Conservation (phyloP, 2,797 vertebrate genomes). For the Chromis chromis region DNA sequence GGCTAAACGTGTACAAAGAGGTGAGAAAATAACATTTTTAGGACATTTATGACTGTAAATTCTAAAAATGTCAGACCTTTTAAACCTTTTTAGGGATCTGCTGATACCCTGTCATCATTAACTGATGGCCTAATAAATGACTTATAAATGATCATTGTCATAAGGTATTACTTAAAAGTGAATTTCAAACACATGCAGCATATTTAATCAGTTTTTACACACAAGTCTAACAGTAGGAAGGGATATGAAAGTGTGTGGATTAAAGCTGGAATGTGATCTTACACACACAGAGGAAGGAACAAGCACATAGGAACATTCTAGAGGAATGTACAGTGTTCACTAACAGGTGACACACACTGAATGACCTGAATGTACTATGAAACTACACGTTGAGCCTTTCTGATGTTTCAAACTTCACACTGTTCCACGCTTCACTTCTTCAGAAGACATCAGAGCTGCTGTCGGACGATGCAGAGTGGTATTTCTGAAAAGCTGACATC, state of each 20-base stretch:
- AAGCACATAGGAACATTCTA: slow-evolving; percentile 2
- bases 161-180: slow-evolving; percentile 1
- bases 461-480: too few relatives aligned
- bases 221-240: slow-evolving; percentile 32
- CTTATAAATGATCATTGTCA: background rate
- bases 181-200: slow-evolving; percentile 14
- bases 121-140: slow-evolving; percentile 18
- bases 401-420: slow-evolving; percentile 23
- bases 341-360: slow-evolving; percentile 7
- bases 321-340: slow-evolving; percentile 12
- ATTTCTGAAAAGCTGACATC: background rate
- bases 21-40: too few relatives aligned
- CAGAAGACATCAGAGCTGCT: background rate
- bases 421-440: background rate
- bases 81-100: too few relatives aligned
- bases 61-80: too few relatives aligned
- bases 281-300: slow-evolving; percentile 19
- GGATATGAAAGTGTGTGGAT: slow-evolving; percentile 30
- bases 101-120: background rate
- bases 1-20: too few relatives aligned
- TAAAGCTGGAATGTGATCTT: slow-evolving; percentile 16
- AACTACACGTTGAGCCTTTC: slow-evolving; percentile 4
- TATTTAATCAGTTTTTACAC: slow-evolving; percentile 36
- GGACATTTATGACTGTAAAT: too few relatives aligned
- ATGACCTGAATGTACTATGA: slow-evolving; percentile 18